Percentiles rank a stretch among this genome's conserved stretches.
These are phyloP conservation scores for Lepus townsendii DNA, from an alignment of 2,797 vertebrate species.

Conservation along the genomic window DNA sequence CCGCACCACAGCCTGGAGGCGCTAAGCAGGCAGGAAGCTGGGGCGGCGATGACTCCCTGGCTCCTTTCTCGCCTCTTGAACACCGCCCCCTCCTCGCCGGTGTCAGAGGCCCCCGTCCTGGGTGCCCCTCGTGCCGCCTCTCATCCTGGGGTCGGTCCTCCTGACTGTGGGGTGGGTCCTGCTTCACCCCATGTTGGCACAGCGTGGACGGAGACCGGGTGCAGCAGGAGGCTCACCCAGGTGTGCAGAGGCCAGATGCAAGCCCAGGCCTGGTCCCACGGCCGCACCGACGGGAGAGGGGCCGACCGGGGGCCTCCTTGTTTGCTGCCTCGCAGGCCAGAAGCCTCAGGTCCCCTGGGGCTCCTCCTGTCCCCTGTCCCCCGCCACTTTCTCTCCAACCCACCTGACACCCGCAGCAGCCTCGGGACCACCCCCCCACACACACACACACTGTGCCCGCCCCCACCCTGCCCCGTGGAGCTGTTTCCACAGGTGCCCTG, in stretches of 20 bases:
- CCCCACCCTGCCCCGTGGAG: background rate
- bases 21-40: background rate
- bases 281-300: background rate
- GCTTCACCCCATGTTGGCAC: background rate
- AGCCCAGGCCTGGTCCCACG: background rate
- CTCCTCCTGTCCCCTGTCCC: too few relatives aligned
- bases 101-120: background rate
- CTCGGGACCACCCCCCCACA: background rate
- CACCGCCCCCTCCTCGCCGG: background rate
- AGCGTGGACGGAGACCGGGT: too few relatives aligned
- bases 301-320: background rate
- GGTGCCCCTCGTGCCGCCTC: background rate
- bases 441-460: too few relatives aligned
- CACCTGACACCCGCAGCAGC: background rate
- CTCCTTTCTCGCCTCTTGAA: background rate
- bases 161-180: too few relatives aligned
- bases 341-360: too few relatives aligned
- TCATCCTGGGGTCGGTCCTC: background rate
- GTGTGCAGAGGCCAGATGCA: background rate
- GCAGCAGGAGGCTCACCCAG: background rate
- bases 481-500: too few relatives aligned
- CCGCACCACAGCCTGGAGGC: too few relatives aligned
- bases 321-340: background rate
- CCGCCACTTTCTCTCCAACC: too few relatives aligned
- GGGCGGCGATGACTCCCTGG: background rate